Percentiles rank a stretch among this genome's conserved stretches.
These are phyloP conservation scores for Dinothrombium tinctorium DNA, from an alignment of 1,140 invertebrate genomes.

Conservation along the genomic window DNA sequence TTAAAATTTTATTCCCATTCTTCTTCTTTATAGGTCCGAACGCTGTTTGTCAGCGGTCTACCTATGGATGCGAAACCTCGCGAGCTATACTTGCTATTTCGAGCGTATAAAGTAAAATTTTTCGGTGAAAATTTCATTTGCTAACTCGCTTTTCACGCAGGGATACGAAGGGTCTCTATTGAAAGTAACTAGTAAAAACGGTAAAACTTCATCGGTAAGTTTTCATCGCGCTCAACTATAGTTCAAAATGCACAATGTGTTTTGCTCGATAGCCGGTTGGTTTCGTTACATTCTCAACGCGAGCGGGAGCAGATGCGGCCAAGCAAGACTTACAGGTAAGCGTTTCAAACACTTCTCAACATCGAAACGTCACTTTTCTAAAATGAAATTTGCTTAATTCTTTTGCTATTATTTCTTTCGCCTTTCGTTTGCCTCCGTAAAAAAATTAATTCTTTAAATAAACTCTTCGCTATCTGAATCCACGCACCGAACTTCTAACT, in stretches of 20 bases:
- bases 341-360: neutral
- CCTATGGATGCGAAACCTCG: slow-evolving; percentile 98
- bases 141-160: too few relatives aligned
- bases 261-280: slow-evolving; percentile 83
- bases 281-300: slow-evolving; percentile 94
- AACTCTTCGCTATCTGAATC: too few relatives aligned
- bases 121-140: neutral
- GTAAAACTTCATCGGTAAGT: slow-evolving; percentile 96
- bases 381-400: too few relatives aligned
- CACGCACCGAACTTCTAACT: too few relatives aligned
- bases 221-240: too few relatives aligned
- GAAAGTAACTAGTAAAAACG: slow-evolving; percentile 99
- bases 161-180: slow-evolving; percentile 95
- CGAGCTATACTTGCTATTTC: slow-evolving; percentile 93
- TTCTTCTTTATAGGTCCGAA: slow-evolving; percentile 67
- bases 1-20: neutral
- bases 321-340: slow-evolving; percentile 95
- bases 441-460: too few relatives aligned
- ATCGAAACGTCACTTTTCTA: neutral
- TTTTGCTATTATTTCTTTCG: too few relatives aligned
- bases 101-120: slow-evolving; percentile 61
- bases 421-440: too few relatives aligned
- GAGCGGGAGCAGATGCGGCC: slow-evolving; percentile 88
- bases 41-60: slow-evolving; percentile 94
- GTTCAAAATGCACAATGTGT: too few relatives aligned